Evolutionary conservation across 2,113 vertebrate genomes (phyloP), one percentile per base, ranked within the genome.

Genomic region (Larimichthys polyactis): DNA sequence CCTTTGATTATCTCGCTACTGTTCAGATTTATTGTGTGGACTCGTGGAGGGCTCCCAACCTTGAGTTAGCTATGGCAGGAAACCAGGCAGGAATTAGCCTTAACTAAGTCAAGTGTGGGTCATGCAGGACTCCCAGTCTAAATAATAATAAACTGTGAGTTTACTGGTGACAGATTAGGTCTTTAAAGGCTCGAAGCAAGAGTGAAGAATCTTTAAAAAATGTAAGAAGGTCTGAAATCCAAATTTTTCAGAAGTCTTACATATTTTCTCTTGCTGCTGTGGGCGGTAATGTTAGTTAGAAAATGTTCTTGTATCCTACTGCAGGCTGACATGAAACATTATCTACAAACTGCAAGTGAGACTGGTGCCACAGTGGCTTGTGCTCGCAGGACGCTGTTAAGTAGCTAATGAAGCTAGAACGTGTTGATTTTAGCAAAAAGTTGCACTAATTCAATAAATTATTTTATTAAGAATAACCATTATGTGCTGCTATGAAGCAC

Each of bases 391-490:
- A 73, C 2, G 0, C 12, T 62, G 27, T 22, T 6, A 51, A 3
- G 32, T 62, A 9, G 59, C 29, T 17, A 62, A 16, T 6, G 6
- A 3, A 10, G 19, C 15, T 16, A 6, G 24, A 27, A 60, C 22
- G 10, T 11, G 20, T 51, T 1, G 15, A n/a, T 54, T 54, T n/a
- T 54, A 54, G 19, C 49, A 19, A 22, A 20, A 14, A 8, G 36
- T 57, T 15, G 4, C 51, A 48, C 49, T 69, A 11, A 52, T 73
- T 48, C 11, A 11, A 1, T 46, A 6, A 14, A 58, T 57, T 15
- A 51, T 84, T 66, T 66, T 3, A 51, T 73, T 11, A 14, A 6
- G 51, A 66, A 17, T 51, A 19, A 68, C 58, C 22, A 43, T 62
- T 54, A 9, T 24, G 11, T 29, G 32, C 3, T 16, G 15, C 69